Evolutionary conservation across 2,888 invertebrate species (phyloP), one percentile per base, ranked within the genome.

Genomic region (Aleiodes testaceus): DNA sequence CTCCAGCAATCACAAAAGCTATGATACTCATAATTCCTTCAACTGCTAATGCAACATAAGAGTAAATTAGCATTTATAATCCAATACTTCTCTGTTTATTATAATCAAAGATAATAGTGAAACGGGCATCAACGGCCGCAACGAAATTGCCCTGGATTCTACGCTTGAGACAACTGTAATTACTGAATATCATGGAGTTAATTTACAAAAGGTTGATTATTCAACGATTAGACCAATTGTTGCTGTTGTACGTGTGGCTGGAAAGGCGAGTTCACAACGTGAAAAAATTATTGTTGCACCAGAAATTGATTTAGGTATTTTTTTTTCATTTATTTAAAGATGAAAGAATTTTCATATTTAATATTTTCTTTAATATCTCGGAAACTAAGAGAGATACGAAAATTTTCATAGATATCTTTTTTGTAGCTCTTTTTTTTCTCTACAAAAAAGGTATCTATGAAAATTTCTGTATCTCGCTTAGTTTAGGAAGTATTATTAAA

Each of bases 181-280:
- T 42, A 49, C 42, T 42, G 49, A 70, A 59, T 44, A 49, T 47
- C 66, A 52, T 42, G 44, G 59, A 42, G 20, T 44, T 16, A 59
- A 49, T 22, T 45, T 67, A 67, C 69, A 72, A 68, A 71, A 69
- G 74, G 59, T 72, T 64, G 73, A 75, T 65, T 73, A 74, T 59
- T 71, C 77, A 67, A 73, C 75, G 68, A 63, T 72, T 7, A 55
- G 72, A 12, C 75, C 77, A 44, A 72, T 77, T 50, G 70, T 77
- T 67, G 73, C 77, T 45, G 74, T 77, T 14, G 72, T 77, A 66
- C 77, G 70, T 70, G 75, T 77, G 66, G 73, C 75, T 65, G 75
- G 73, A 61, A 77, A 77, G 55, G 71, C 73, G 44, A 70, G 69
- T 50, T 68, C 73, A 36, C 72, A 53, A 66, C 74, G 74, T 71